Evolutionary conservation across 1,140 invertebrate genomes (phyloP).

Genomic region (Caenorhabditis inopinata): DNA sequence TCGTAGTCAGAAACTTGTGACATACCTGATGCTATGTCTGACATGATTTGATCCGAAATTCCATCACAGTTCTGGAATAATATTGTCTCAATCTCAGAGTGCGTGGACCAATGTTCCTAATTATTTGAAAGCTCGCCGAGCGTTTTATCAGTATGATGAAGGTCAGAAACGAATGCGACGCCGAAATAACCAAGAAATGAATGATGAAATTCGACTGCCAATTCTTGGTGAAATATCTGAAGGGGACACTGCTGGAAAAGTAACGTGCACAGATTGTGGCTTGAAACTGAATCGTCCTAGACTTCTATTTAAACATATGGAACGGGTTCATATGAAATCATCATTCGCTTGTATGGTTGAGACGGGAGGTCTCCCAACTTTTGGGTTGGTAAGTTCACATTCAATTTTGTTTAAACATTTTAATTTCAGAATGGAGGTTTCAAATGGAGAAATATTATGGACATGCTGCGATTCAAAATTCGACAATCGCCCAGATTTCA

Average conservation of each 20-base stretch:
- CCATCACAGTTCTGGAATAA: no score
- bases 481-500: constrained; percentile 30
- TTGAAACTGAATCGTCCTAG: constrained; percentile 39
- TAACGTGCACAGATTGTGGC: constrained; percentile 43
- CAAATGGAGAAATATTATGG: constrained; percentile 30
- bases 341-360: constrained; percentile 31
- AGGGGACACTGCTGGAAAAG: constrained; percentile 18
- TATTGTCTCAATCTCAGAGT: neutral
- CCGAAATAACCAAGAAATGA: neutral
- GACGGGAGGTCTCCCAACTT: constrained; percentile 38
- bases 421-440: constrained; percentile 38
- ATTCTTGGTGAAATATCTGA: neutral
- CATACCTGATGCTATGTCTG: no score
- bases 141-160: constrained; percentile 12
- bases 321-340: constrained; percentile 44
- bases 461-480: constrained; percentile 36
- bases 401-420: neutral
- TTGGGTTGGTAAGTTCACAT: neutral
- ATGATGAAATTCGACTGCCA: neutral
- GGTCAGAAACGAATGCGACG: neutral
- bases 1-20: no score
- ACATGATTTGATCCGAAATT: no score
- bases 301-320: constrained; percentile 49
- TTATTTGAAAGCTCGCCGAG: neutral
- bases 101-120: neutral